Percentiles rank a stretch among this genome's conserved stretches.
phyloP scores from a whole-genome alignment of 2,113 vertebrate genomes.

The Crotalus helleri region DNA sequence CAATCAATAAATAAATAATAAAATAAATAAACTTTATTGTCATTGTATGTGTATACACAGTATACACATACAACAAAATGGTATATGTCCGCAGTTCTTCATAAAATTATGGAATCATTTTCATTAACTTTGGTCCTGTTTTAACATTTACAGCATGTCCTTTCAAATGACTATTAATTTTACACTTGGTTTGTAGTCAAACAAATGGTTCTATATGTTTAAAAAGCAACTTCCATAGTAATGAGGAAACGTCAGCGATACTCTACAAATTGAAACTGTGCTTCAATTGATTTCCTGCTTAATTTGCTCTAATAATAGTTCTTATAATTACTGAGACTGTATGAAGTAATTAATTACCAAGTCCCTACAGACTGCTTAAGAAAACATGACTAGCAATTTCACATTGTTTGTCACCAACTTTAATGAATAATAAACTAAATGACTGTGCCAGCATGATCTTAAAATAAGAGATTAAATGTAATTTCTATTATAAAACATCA shows the following conservation, averaged over 20 bases:
- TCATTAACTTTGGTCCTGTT: constrained; percentile 56
- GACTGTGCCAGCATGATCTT: neutral
- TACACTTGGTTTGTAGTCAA: constrained; percentile 62
- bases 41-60: too few species aligned
- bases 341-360: neutral
- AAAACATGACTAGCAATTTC: neutral
- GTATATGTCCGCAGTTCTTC: constrained; percentile 34
- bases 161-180: constrained; percentile 64
- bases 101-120: constrained; percentile 52
- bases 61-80: neutral
- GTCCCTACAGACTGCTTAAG: constrained; percentile 4
- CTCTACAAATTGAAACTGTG: constrained; percentile 29
- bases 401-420: neutral
- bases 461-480: constrained; percentile 2
- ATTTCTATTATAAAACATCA: constrained; percentile 17
- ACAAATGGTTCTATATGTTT: constrained; percentile 47
- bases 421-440: neutral
- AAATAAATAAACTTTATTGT: too few species aligned
- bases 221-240: constrained; percentile 49
- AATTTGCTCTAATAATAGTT: constrained; percentile 28
- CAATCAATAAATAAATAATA: too few species aligned
- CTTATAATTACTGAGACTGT: neutral
- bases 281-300: constrained; percentile 26
- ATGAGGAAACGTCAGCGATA: constrained; percentile 45
- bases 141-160: constrained; percentile 62